These are phyloP conservation scores for Zaprionus ghesquierei DNA, from an alignment of 1,140 invertebrate genomes.

Conservation along the genomic window DNA sequence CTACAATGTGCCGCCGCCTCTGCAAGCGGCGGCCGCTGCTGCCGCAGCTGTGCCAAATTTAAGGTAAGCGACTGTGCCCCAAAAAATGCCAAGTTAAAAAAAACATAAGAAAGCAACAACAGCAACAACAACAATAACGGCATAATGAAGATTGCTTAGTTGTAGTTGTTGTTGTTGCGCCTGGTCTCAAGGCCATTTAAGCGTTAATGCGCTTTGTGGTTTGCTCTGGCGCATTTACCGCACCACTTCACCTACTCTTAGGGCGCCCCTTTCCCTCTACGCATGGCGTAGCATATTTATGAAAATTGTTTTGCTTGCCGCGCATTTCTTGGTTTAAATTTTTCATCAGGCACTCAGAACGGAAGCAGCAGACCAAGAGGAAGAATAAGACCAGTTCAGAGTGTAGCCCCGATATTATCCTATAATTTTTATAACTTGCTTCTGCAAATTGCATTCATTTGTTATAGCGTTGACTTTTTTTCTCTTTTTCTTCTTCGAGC, in stretches of 20 bases:
- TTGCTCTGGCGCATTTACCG: constrained; percentile 25
- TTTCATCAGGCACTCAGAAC: constrained; percentile 62
- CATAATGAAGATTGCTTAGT: not conserved
- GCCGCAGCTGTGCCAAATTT: constrained; percentile 82
- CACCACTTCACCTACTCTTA: constrained; percentile 17
- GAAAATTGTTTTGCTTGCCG: constrained; percentile 64
- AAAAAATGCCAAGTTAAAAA: not conserved
- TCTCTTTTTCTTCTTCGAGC: constrained; percentile 12
- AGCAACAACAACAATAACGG: not conserved
- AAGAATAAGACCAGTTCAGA: not conserved
- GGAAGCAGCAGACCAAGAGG: not conserved
- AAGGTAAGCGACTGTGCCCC: constrained; percentile 68
- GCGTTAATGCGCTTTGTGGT: constrained; percentile 45
- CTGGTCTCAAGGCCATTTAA: constrained; percentile 43
- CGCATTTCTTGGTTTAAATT: constrained; percentile 48
- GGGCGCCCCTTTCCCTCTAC: constrained; percentile 35
- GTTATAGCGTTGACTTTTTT: constrained; percentile 25
- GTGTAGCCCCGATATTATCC: constrained; percentile 9
- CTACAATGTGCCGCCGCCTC: constrained; percentile 81
- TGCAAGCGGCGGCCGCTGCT: constrained; percentile 81
- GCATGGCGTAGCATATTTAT: constrained; percentile 53
- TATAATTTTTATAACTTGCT: constrained; percentile 48
- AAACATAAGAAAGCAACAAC: not conserved
- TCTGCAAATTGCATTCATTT: constrained; percentile 59
- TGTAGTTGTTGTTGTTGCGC: not conserved